Evolutionary conservation across 2,113 vertebrate species (phyloP).

Genomic region (Bungarus multicinctus): DNA sequence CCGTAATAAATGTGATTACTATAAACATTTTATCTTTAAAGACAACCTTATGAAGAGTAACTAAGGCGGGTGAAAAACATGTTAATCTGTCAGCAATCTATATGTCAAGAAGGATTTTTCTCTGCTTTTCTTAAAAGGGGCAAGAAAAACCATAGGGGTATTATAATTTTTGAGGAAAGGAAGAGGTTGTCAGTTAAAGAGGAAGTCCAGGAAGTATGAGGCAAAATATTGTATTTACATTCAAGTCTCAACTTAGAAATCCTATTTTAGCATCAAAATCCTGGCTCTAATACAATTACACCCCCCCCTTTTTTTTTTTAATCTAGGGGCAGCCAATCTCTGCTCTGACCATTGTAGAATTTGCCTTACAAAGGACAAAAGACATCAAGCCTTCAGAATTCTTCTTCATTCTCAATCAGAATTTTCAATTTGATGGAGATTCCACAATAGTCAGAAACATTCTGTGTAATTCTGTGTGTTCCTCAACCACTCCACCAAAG

Average conservation of each 20-base stretch:
- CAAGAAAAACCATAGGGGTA: neutral
- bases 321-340: neutral
- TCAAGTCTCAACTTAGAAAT: neutral
- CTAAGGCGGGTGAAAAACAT: neutral
- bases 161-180: neutral
- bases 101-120: neutral
- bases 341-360: neutral
- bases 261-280: neutral
- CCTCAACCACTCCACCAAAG: neutral
- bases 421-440: neutral
- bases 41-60: neutral
- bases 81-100: neutral
- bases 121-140: neutral
- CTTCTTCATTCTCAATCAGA: neutral
- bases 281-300: neutral
- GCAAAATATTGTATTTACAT: neutral
- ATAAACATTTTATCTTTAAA: neutral
- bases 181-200: neutral
- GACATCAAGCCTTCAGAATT: neutral
- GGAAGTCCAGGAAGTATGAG: neutral
- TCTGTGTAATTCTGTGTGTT: neutral
- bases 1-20: neutral
- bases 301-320: neutral
- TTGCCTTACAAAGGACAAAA: neutral
- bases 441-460: neutral